phyloP scores from a whole-genome alignment of 2,888 invertebrate genomes.

The Erannis defoliaria region DNA sequence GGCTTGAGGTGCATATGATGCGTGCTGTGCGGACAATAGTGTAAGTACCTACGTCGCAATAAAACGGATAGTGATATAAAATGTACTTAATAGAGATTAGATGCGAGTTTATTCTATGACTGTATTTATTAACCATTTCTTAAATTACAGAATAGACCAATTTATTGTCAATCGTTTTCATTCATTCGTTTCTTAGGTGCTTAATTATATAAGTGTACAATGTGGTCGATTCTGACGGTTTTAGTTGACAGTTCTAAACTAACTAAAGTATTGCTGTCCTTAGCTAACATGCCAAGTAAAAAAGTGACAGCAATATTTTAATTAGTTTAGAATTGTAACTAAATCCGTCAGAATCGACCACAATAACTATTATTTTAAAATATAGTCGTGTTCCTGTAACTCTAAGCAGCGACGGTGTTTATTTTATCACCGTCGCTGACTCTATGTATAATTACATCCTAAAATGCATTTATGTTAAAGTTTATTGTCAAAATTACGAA shows the following conservation, averaged over 20 bases:
- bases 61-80: not conserved
- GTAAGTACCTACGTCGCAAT: no score
- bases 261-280: no score
- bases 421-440: no score
- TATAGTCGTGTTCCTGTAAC: slow-evolving; percentile 15
- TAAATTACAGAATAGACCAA: slow-evolving; percentile 49
- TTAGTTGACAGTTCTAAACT: no score
- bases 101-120: not conserved
- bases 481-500: slow-evolving; percentile 65
- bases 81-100: not conserved
- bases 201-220: slow-evolving; percentile 41
- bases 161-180: slow-evolving; percentile 58
- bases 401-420: no score
- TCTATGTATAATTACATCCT: slow-evolving; percentile 53
- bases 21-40: no score
- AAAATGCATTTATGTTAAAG: slow-evolving; percentile 54
- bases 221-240: no score
- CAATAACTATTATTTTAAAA: slow-evolving; percentile 29
- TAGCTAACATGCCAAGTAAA: no score
- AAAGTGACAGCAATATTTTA: no score
- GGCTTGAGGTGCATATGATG: no score
- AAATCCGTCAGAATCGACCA: no score
- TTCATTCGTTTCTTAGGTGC: slow-evolving; percentile 25
- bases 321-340: no score
- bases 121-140: slow-evolving; percentile 1